phyloP scores from a whole-genome alignment of 2,113 vertebrate species.

The Coptodon rendalli region DNA sequence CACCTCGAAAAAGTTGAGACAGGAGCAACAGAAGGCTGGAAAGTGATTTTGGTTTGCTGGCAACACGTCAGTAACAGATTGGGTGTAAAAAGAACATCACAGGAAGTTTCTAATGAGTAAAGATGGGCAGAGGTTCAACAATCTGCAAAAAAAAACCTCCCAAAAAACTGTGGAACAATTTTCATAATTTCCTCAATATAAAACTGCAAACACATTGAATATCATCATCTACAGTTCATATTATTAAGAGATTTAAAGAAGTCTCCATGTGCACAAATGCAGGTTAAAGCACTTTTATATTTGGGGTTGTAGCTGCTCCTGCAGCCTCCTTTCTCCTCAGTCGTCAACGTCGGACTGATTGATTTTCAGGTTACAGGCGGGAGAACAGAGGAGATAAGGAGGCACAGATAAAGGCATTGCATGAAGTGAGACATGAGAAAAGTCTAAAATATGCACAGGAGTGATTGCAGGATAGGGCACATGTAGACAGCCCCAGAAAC shows the following conservation, averaged over 20 bases:
- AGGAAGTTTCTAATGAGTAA: not conserved
- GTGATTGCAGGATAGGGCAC: not conserved
- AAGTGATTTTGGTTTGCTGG: not conserved
- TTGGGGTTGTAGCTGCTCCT: not conserved
- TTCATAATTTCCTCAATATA: not conserved
- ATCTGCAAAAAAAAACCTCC: fast-evolving
- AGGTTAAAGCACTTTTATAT: not conserved
- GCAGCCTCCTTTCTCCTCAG: not conserved
- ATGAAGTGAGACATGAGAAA: not conserved
- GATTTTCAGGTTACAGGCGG: not conserved
- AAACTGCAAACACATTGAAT: not conserved
- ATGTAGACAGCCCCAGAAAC: not conserved
- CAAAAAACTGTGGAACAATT: not conserved
- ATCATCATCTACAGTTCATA: not conserved
- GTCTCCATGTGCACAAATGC: not conserved
- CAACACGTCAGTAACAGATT: not conserved
- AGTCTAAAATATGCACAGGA: not conserved
- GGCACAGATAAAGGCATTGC: fast-evolving
- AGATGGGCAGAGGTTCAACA: not conserved
- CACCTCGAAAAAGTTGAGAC: not conserved
- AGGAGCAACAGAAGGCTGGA: not conserved
- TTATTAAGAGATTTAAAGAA: not conserved
- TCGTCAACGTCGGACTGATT: fast-evolving
- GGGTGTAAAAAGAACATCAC: not conserved
- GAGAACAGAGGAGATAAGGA: not conserved